Evolutionary conservation across 2,888 invertebrate genomes (phyloP).

Genomic region (Drosophila maculinotata): DNA sequence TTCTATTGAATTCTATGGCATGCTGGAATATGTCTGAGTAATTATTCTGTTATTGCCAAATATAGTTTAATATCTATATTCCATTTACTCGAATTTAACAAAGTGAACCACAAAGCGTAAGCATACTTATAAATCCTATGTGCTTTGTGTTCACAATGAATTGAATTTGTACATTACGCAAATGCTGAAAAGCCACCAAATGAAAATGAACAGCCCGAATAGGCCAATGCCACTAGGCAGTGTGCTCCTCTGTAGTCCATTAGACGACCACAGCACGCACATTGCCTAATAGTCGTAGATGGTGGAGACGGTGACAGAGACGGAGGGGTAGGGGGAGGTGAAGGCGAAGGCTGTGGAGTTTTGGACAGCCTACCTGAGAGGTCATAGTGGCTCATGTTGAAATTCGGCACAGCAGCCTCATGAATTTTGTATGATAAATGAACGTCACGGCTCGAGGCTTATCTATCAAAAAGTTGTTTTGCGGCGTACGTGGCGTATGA

Average conservation of each 20-base stretch:
- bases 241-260: constrained; percentile 27
- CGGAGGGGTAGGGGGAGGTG: too few species aligned
- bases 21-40: too few species aligned
- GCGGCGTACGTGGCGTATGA: constrained; percentile 69
- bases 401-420: constrained; percentile 54
- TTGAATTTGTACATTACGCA: constrained; percentile 70
- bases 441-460: constrained; percentile 67
- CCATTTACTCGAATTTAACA: not conserved
- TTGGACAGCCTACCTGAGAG: constrained; percentile 32
- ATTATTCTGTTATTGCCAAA: too few species aligned
- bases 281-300: constrained; percentile 38
- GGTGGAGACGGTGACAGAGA: not conserved
- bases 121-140: not conserved
- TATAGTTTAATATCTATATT: not conserved
- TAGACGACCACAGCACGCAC: constrained; percentile 52
- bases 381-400: constrained; percentile 37
- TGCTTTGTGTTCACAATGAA: constrained; percentile 42
- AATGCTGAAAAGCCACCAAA: constrained; percentile 47
- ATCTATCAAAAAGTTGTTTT: constrained; percentile 65
- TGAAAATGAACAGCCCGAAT: constrained; percentile 57
- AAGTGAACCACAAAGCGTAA: not conserved
- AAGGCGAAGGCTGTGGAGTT: too few species aligned
- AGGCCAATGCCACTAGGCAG: constrained; percentile 13
- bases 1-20: too few species aligned
- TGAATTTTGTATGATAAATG: constrained; percentile 76